These are phyloP conservation scores for Acrobasis consociella DNA, from an alignment of 2,888 invertebrate species.

Conservation along the genomic window DNA sequence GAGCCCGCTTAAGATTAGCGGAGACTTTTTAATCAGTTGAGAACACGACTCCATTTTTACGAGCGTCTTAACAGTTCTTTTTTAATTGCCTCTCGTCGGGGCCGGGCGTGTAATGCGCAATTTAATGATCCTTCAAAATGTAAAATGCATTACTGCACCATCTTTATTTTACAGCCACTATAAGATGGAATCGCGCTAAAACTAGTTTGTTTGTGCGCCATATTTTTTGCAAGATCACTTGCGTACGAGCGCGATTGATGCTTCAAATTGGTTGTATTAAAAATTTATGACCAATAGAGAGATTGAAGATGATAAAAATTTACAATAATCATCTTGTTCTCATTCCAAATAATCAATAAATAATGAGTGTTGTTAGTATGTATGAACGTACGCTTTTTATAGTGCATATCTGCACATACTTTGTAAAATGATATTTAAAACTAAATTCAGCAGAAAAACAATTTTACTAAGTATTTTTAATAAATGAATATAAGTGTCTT, in stretches of 20 bases:
- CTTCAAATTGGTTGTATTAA: background rate
- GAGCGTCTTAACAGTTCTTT: conserved; percentile 77
- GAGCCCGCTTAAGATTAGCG: conserved; percentile 52
- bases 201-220: conserved; percentile 23
- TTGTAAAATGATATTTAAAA: too few species aligned
- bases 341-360: too few species aligned
- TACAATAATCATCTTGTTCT: too few species aligned
- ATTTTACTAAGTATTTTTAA: too few species aligned
- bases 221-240: background rate
- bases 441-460: too few species aligned
- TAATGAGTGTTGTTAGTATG: too few species aligned
- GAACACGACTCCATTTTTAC: conserved; percentile 78
- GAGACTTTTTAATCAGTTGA: conserved; percentile 76
- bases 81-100: conserved; percentile 77
- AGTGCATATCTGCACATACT: too few species aligned
- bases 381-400: too few species aligned
- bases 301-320: too few species aligned
- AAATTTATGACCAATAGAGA: background rate
- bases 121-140: conserved; percentile 81
- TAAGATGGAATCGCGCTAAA: conserved; percentile 51
- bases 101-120: conserved; percentile 71
- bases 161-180: conserved; percentile 66
- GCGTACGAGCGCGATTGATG: background rate
- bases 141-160: conserved; percentile 78
- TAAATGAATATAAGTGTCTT: too few species aligned